Base-by-base conservation (phyloP, 1,140 invertebrate species). In the Cardiocondyla obscurior region DNA sequence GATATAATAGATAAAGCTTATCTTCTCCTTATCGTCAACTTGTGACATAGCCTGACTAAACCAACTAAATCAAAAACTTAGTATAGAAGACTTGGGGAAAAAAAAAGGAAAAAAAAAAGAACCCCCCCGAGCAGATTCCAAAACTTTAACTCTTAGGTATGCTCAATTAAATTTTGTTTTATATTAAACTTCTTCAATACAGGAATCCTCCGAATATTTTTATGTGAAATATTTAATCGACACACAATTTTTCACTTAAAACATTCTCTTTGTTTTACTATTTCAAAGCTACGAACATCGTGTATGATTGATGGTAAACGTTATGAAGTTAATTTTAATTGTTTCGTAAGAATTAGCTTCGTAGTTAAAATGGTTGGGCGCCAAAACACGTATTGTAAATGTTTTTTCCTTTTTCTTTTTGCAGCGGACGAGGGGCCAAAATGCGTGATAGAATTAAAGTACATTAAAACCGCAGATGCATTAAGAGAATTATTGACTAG, bases 381-480 rank as follows among this genome's bases (percentile, higher is more conserved):
- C 55, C 25, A 69, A 60, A n/a, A 51, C 5, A 12, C 14, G 22
- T 67, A 65, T 39, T 16, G 19, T 65, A 82, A 67, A 65, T 82
- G 86, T 82, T 84, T 90, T 88, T n/a, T n/a, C n/a, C n/a, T n/a
- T n/a, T n/a, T n/a, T n/a, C n/a, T n/a, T n/a, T 84, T 64, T 88
- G 81, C 85, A 89, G 85, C 85, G 83, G 85, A 90, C 55, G 87
- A 90, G 90, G 91, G 89, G 91, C 90, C 91, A 90, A 91, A 88
- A 90, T 58, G 86, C 86, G 90, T 83, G 89, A 89, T 90, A 91
- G 85, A 84, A 85, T 70, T 85, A 85, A 86, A 84, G 57, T 79
- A 89, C 72, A 90, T 85, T 85, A 60, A 67, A 88, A 73, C 25
- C 72, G 82, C 39, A 28, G 19, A 86, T 84, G 57, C 82, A 87